Percentiles rank a stretch among this genome's conserved stretches.
These are phyloP conservation scores for Antheraea mylitta DNA, from an alignment of 1,140 invertebrate species.

Conservation along the genomic window DNA sequence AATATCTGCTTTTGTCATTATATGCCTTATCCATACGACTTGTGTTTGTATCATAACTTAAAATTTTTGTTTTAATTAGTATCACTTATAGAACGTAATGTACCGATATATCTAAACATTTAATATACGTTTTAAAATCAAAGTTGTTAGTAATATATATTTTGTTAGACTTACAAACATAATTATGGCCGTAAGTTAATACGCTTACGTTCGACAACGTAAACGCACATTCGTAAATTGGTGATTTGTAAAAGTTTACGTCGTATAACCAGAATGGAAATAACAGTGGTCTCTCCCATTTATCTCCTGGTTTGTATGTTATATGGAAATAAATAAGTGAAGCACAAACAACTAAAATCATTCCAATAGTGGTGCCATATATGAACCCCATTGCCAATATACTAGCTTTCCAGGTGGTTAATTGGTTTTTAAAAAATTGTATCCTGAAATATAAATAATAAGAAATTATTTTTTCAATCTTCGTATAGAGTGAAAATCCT, in stretches of 20 bases:
- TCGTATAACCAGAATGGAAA: conserved; percentile 51
- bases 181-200: conserved; percentile 38
- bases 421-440: conserved; percentile 43
- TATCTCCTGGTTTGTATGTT: conserved; percentile 28
- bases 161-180: conserved; percentile 44
- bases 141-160: no score
- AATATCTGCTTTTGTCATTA: conserved; percentile 53
- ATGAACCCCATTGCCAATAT: conserved; percentile 35
- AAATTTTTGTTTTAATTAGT: background rate
- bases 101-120: no score
- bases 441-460: conserved; percentile 31
- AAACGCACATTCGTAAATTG: conserved; percentile 49
- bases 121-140: no score
- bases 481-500: no score
- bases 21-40: conserved; percentile 58
- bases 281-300: conserved; percentile 36
- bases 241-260: conserved; percentile 40
- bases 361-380: conserved; percentile 22
- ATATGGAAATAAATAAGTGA: conserved; percentile 33
- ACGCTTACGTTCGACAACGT: conserved; percentile 37
- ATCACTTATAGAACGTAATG: no score
- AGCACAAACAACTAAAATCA: conserved; percentile 27
- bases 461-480: no score
- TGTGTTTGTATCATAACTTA: conserved; percentile 57
- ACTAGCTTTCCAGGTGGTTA: conserved; percentile 44